Conservation (phyloP, 2,113 vertebrate genomes). For the Phyllostomus hastatus region DNA sequence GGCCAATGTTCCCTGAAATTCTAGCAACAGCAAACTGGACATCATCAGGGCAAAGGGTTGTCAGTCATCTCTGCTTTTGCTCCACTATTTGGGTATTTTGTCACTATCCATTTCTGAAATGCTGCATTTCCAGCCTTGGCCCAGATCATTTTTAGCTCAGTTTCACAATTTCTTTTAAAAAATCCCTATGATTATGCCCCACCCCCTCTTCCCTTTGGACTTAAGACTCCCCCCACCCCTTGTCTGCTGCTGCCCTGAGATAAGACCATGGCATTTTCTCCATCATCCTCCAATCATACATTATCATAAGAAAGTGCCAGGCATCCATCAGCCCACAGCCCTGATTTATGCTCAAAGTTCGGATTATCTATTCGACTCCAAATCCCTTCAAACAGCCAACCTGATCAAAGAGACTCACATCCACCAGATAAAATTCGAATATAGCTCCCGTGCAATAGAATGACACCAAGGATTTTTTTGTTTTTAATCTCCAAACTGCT, state of each 20-base stretch:
- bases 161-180: slow-evolving; percentile 33
- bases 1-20: background rate
- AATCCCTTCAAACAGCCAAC: slow-evolving; percentile 96
- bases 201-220: slow-evolving; percentile 57
- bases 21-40: background rate
- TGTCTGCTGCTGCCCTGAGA: slow-evolving; percentile 86
- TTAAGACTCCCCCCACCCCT: background rate
- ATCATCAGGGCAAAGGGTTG: background rate
- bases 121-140: background rate
- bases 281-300: slow-evolving; percentile 83
- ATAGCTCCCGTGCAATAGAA: slow-evolving; percentile 72
- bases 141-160: slow-evolving; percentile 10
- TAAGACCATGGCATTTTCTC: slow-evolving; percentile 93
- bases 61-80: background rate
- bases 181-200: background rate
- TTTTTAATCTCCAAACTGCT: slow-evolving; percentile 76
- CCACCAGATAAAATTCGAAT: slow-evolving; percentile 87
- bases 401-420: slow-evolving; percentile 86
- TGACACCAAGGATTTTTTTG: slow-evolving; percentile 61
- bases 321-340: slow-evolving; percentile 85
- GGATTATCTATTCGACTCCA: slow-evolving; percentile 94
- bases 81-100: background rate
- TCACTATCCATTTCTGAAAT: background rate
- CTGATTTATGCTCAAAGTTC: slow-evolving; percentile 96
- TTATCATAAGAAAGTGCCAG: slow-evolving; percentile 95